Evolutionary conservation across 2,797 vertebrate genomes (phyloP), one percentile per base, ranked within the genome.

Genomic region (Fundulus diaphanus): DNA sequence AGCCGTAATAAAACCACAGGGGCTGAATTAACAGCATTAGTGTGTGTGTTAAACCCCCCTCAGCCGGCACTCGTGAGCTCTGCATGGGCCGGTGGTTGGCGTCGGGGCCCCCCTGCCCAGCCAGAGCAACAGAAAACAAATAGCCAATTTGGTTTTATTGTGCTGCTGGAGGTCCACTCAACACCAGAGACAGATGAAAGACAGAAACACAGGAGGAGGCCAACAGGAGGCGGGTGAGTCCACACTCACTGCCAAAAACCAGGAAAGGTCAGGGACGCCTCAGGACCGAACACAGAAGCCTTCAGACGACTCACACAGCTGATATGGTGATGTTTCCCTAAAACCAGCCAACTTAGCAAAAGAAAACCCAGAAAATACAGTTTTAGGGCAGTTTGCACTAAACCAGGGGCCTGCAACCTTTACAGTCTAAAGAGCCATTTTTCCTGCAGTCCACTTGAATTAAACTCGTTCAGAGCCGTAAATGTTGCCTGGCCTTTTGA

Each of bases 81-180:
- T 44, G 37, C n/a, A 66, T 44, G 37, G 63, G 63, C 63, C 44
- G 37, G 22, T 66, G 2, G 49, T 51, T 15, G 7, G 18, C 49
- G 7, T 5, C 18, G 44, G 12, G 44, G 1, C 18, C 57, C n/a
- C 40, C 31, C 31, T 20, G 57, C 7, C 29, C 18, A 66, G 80
- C 42, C 72, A 67, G 18, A 77, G 73, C 61, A 66, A 20, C 77
- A 78, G 52, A 83, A 85, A 89, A 87, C 85, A 91, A 90, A 88
- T 81, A 87, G 74, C 77, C 82, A 80, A 76, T 84, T 83, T 77
- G 82, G 68, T 86, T 87, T 88, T 82, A 91, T 90, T 91, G 89
- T 88, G 85, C 73, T 75, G 66, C 70, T 76, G 77, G 80, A 82
- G 83, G 83, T 81, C 85, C 82, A 83, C 75, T 87, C 76, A 65